Evolutionary conservation across 2,888 invertebrate genomes (phyloP), one percentile per base, ranked within the genome.

Genomic region (Allolobophora icterica): DNA sequence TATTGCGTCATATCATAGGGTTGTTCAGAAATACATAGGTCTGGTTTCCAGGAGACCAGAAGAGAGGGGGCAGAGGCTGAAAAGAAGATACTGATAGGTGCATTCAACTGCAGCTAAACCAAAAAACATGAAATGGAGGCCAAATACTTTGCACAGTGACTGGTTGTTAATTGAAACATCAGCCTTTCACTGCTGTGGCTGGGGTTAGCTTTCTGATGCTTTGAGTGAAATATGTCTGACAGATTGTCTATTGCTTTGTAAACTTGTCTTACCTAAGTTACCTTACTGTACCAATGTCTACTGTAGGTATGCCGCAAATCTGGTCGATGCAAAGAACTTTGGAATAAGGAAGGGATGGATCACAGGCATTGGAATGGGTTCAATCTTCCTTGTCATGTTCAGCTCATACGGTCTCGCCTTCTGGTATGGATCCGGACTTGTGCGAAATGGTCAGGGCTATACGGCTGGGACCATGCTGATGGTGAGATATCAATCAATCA

Each of bases 321-420:
- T 96, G 52, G 92, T 91, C 0, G 94, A 94, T 30, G 96, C 95
- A 0, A 93, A 94, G 42, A 93, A 93, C 35, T 93, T 94, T 35
- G 96, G 96, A 38, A 94, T 96, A 13, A 93, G 94, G 92, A 95
- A 96, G 92, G 92, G 92, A 6, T 13, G 91, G 30, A 89, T 92
- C 6, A 89, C n/a, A 11, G 92, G 92, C 5, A 92, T 94, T 30
- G 93, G 94, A 5, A 94, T 95, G 93, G 96, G 95, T 21, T 83
- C 94, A 13, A 93, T 95, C 3, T 95, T 94, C 93, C 90, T 95
- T 35, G 93, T 95, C 35, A 94, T 96, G 91, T 96, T 95, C 92
- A 93, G 93, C 17, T 93, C 94, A 19, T 96, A 95, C 91, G 94
- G 94, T 19, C 93, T 95, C 11, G 95, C 95, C 11, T 95, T 95